These are phyloP conservation scores for Acanthaster planci DNA, from an alignment of 35 echinoderm and acorn worm genomes.

Conservation along the genomic window DNA sequence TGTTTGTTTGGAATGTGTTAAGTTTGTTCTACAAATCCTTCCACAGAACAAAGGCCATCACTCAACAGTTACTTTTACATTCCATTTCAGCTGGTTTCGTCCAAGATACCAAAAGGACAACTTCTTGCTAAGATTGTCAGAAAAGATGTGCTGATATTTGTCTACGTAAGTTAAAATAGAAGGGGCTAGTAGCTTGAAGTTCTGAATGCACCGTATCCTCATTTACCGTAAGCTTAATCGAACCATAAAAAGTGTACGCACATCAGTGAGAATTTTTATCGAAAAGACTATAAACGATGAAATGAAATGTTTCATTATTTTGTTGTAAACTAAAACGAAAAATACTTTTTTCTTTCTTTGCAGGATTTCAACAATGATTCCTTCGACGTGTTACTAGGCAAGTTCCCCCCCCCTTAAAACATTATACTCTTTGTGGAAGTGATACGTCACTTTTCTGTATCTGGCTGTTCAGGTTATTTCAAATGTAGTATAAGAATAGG, in stretches of 20 bases:
- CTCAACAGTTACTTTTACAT: neutral
- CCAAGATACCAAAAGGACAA: conserved; percentile 46
- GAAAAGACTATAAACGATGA: too few relatives aligned
- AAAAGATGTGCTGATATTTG: conserved; percentile 36
- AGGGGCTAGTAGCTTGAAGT: too few relatives aligned
- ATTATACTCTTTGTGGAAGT: neutral
- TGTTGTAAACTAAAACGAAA: neutral
- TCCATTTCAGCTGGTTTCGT: conserved; percentile 48
- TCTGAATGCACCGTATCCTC: too few relatives aligned
- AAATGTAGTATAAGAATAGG: too few relatives aligned
- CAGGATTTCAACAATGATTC: conserved; percentile 79
- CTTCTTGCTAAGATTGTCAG: conserved; percentile 21
- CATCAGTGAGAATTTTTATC: too few relatives aligned
- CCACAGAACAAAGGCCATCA: too few relatives aligned
- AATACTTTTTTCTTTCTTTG: neutral
- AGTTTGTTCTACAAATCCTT: too few relatives aligned
- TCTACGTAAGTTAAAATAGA: conserved; percentile 60
- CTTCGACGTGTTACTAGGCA: conserved; percentile 46
- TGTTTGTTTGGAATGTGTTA: too few relatives aligned
- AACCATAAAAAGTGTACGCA: too few relatives aligned
- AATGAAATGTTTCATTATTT: too few relatives aligned
- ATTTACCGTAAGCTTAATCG: too few relatives aligned
- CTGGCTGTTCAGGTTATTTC: too few relatives aligned
- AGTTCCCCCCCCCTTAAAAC: neutral
- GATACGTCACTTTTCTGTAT: neutral